These are phyloP conservation scores for Enteromius treurensis DNA, from an alignment of 2,797 vertebrate species.

Conservation along the genomic window DNA sequence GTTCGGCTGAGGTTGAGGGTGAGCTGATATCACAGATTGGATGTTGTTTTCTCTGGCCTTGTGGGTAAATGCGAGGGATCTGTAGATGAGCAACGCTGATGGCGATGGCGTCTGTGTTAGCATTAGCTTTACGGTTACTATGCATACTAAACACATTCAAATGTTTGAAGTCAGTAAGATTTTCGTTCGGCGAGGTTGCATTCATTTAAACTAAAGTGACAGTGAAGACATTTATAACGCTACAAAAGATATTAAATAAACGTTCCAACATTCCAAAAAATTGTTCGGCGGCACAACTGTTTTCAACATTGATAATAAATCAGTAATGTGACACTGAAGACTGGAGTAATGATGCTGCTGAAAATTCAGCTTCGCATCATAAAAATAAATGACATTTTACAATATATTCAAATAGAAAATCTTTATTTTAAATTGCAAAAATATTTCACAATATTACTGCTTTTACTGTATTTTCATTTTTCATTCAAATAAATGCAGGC, in stretches of 20 bases:
- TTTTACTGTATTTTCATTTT: background rate
- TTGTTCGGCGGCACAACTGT: background rate
- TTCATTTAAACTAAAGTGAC: background rate
- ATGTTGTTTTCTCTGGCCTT: constrained; percentile 34
- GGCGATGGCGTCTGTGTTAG: background rate
- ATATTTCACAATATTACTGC: background rate
- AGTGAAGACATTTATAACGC: no score
- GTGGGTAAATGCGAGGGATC: constrained; percentile 40
- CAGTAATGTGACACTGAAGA: background rate
- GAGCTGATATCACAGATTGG: constrained; percentile 46
- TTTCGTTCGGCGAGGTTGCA: background rate
- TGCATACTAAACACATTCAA: background rate
- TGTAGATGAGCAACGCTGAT: background rate
- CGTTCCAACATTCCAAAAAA: no score
- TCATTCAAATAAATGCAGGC: background rate
- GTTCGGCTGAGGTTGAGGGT: constrained; percentile 29
- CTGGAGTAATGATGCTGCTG: background rate
- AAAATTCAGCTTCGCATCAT: background rate
- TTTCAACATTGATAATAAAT: background rate
- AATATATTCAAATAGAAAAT: no score
- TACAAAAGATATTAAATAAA: background rate
- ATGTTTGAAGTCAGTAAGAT: background rate
- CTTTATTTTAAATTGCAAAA: no score
- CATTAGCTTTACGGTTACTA: background rate
- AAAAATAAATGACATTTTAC: background rate